Percentiles rank a stretch among this genome's conserved stretches.
These are phyloP conservation scores for Cirrhinus mrigala DNA, from an alignment of 2,797 vertebrate species.

Conservation along the genomic window DNA sequence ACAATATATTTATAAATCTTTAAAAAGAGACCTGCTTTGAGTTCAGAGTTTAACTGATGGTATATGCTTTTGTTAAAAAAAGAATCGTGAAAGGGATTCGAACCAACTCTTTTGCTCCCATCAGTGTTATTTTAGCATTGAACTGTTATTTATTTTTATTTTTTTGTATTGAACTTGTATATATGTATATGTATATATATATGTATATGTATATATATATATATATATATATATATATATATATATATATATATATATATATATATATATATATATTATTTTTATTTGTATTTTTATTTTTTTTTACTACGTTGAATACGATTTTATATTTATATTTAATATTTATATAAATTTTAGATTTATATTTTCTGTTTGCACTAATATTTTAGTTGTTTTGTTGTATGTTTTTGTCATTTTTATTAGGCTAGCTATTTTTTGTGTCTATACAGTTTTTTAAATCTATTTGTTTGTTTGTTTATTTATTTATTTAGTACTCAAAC, in stretches of 20 bases:
- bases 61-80: background rate
- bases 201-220: too few relatives aligned
- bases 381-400: too few relatives aligned
- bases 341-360: background rate
- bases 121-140: background rate
- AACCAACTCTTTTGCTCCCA: background rate
- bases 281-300: too few relatives aligned
- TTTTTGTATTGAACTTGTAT: too few relatives aligned
- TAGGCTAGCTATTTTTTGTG: background rate
- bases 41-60: background rate
- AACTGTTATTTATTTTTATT: too few relatives aligned
- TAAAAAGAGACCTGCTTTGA: background rate
- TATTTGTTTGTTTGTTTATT: background rate
- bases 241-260: too few relatives aligned
- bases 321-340: too few relatives aligned
- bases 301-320: background rate
- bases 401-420: background rate
- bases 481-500: background rate
- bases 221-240: too few relatives aligned
- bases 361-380: too few relatives aligned
- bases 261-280: too few relatives aligned
- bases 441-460: background rate
- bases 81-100: background rate
- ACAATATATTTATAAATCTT: background rate
- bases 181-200: too few relatives aligned